A percentile compares a stretch with the other conserved stretches of the same genome.
phyloP scores from a whole-genome alignment of 2,888 invertebrate genomes.

The Sinodicranocentrus sp. region DNA sequence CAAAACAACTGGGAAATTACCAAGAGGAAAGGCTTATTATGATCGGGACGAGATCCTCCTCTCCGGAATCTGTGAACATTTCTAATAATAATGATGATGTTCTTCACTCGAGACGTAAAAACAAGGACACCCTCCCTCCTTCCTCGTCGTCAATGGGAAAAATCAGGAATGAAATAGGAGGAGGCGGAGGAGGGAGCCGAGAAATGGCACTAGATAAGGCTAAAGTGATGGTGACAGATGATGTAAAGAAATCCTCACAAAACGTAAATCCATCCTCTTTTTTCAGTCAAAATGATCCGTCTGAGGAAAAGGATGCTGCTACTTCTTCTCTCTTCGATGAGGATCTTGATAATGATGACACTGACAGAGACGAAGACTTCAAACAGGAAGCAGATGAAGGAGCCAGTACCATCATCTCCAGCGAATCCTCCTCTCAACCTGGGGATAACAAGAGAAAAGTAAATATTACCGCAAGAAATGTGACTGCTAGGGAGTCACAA shows the following conservation, averaged over 20 bases:
- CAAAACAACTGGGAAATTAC: conserved; percentile 7
- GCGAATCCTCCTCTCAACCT: not conserved
- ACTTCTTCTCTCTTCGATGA: not conserved
- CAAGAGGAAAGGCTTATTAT: not conserved
- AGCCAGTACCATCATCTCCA: not conserved
- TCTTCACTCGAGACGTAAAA: not conserved
- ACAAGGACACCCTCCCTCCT: not conserved
- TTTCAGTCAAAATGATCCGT: conserved; percentile 48
- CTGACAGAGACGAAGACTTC: conserved; percentile 9
- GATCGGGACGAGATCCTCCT: not conserved
- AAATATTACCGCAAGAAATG: conserved; percentile 7
- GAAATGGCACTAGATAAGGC: conserved; percentile 50
- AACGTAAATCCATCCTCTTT: conserved; percentile 40
- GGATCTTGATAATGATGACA: not conserved
- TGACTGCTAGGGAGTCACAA: conserved; percentile 37
- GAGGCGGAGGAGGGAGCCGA: conserved; percentile 10
- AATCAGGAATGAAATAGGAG: conserved; percentile 17
- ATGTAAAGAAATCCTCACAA: conserved; percentile 54
- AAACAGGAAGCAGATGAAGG: conserved; percentile 5
- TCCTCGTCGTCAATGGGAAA: not conserved
- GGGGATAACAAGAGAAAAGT: conserved; percentile 4
- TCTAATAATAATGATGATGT: conserved; percentile 43
- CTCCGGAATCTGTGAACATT: conserved; percentile 4
- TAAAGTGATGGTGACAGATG: conserved; percentile 65
- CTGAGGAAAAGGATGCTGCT: conserved; percentile 2